A percentile compares a stretch with the other conserved stretches of the same genome.
Conservation (phyloP, 2,888 invertebrate species). For the Eucera pruinosa region DNA sequence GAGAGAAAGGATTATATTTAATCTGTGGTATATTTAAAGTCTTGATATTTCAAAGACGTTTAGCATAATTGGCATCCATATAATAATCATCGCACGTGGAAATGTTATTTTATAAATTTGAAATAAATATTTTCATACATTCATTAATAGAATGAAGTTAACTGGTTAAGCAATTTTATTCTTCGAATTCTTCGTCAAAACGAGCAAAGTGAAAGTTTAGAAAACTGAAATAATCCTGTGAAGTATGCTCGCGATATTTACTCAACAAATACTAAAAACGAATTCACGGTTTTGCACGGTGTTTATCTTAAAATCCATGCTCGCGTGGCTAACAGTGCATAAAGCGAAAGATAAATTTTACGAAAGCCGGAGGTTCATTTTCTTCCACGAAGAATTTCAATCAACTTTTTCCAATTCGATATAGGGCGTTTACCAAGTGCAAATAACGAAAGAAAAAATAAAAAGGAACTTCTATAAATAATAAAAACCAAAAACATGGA, state of each 20-base stretch:
- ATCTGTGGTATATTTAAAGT: neutral
- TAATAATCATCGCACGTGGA: neutral
- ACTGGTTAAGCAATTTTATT: neutral
- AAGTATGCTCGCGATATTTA: neutral
- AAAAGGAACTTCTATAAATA: neutral
- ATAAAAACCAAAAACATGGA: neutral
- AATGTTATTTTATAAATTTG: neutral
- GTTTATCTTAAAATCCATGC: conserved; percentile 19
- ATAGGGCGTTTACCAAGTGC: neutral
- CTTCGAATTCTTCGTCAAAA: neutral
- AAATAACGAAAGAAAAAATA: neutral
- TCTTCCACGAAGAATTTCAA: neutral
- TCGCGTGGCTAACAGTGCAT: neutral
- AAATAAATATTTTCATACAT: neutral
- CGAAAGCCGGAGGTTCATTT: neutral
- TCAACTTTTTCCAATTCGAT: conserved; percentile 3
- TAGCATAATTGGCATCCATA: too few relatives aligned
- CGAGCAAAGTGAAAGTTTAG: neutral
- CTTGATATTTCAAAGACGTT: neutral
- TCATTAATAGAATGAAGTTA: neutral
- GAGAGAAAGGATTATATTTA: neutral
- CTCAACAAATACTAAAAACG: conserved; percentile 20
- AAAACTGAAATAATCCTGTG: conserved; percentile 4
- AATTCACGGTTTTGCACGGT: neutral
- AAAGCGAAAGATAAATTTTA: conserved; percentile 1